Evolutionary conservation across 1,140 invertebrate species (phyloP).

Genomic region (Hermetia illucens): DNA sequence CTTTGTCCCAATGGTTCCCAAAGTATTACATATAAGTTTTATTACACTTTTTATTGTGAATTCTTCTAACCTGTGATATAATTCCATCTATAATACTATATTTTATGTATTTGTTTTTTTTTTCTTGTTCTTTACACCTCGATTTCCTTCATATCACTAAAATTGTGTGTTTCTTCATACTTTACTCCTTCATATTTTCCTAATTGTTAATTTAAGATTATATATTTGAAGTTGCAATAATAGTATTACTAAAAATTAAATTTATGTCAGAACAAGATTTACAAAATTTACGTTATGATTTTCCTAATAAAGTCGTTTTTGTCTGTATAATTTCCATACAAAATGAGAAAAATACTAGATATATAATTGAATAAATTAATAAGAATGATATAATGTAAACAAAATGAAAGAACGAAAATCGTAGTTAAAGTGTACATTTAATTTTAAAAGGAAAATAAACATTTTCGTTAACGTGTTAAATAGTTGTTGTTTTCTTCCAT

Average conservation of each 20-base stretch:
- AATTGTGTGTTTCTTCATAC: neutral
- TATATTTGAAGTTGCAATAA: too few species aligned
- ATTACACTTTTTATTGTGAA: too few species aligned
- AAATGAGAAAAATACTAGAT: neutral
- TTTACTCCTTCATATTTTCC: neutral
- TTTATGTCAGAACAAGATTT: too few species aligned
- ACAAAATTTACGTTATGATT: neutral
- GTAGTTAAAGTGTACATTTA: neutral
- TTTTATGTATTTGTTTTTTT: too few species aligned
- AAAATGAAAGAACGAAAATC: neutral
- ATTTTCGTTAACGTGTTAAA: neutral
- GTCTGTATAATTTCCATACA: neutral
- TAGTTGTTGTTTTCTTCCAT: too few species aligned
- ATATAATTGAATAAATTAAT: neutral
- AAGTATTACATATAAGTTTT: neutral
- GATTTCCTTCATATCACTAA: neutral
- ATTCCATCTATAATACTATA: too few species aligned
- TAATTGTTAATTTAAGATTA: neutral
- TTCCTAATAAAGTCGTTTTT: neutral
- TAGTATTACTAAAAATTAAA: too few species aligned
- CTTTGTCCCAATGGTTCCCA: neutral
- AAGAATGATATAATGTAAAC: neutral
- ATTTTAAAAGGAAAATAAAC: neutral
- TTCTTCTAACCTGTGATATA: neutral
- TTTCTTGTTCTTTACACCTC: neutral